Evolutionary conservation across 2,888 invertebrate species (phyloP).

Genomic region (Criorhina ranunculi): DNA sequence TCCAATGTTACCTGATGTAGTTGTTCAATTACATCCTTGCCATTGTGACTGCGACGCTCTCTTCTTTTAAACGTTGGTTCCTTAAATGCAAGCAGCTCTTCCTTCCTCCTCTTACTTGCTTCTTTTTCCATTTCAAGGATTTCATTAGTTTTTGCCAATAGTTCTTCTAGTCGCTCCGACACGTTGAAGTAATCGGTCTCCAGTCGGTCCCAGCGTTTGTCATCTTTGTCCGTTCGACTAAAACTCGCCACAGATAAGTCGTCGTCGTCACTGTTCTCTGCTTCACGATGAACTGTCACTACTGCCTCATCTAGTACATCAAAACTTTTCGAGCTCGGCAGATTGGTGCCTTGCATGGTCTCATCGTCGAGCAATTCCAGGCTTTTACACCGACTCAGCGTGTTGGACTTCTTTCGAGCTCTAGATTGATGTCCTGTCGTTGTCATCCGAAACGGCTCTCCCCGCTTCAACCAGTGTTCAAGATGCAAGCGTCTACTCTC

Average conservation of each 20-base stretch:
- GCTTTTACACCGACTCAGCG: conserved; percentile 89
- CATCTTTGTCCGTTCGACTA: conserved; percentile 25
- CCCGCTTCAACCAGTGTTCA: conserved; percentile 89
- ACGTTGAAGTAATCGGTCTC: conserved; percentile 81
- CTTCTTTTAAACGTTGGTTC: conserved; percentile 69
- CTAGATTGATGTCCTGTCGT: conserved; percentile 85
- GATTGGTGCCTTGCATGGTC: conserved; percentile 79
- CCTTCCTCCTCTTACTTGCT: conserved; percentile 75
- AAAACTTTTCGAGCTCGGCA: conserved; percentile 85
- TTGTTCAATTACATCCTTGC: conserved; percentile 72
- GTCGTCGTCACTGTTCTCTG: conserved; percentile 75
- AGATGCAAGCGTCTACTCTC: conserved; percentile 88
- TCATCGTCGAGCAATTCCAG: conserved; percentile 87
- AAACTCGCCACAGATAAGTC: conserved; percentile 59
- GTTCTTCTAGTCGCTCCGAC: conserved; percentile 81
- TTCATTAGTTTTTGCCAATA: conserved; percentile 82
- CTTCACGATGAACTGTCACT: conserved; percentile 78
- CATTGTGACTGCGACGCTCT: conserved; percentile 59
- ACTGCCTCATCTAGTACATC: conserved; percentile 83
- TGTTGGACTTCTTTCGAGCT: conserved; percentile 86
- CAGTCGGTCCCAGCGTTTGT: conserved; percentile 77
- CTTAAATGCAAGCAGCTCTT: conserved; percentile 56
- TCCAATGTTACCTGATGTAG: conserved; percentile 63
- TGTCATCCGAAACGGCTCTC: conserved; percentile 87
- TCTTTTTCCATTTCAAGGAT: conserved; percentile 82